Evolutionary conservation across 2,797 vertebrate species (phyloP), one percentile per base, ranked within the genome.

Genomic region (Propithecus perrieri): DNA sequence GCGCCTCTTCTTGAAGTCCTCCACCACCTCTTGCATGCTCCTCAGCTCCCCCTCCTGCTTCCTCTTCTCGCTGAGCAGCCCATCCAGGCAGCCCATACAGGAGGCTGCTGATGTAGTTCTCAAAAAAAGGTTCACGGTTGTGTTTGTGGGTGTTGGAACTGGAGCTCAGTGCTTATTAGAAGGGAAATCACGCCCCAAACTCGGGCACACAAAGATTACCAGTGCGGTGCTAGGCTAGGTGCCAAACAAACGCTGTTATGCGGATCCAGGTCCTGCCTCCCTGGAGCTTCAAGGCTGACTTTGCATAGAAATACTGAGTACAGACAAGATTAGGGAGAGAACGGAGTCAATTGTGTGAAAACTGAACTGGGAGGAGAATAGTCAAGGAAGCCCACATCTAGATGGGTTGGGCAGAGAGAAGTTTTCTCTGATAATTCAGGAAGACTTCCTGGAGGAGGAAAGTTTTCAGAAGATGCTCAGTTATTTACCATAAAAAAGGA

Each of bases 381-480:
- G 22, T 17, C 38, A 79, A 85, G 59, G 81, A 75, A 35, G 33
- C 28, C 53, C 13, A 57, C n/a, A 35, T 74, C 2, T 7, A 83
- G 24, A 20, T 53, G 53, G 33, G 33, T 18, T 46, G 17, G 24
- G 26, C 13, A 65, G 72, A 28, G 63, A 9, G 41, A 80, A 26
- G 50, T 15, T 38, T n/a, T 84, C 48, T 41, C 57, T 71, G 71
- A n/a, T 84, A 75, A 76, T 63, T 28, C 43, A 46, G n/a, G 48
- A 43, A 79, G 35, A 22, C 71, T 84, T 91, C 61, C n/a, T 74
- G 55, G 61, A 91, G 61, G 89, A 74, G 15, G 26, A 53, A 79
- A 33, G 28, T 48, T 89, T 85, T 59, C 30, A 22, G 26, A 71
- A 93, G 79, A 72, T 78, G 72, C 43, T 85, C 22, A 75, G 28